These are phyloP conservation scores for Drosophila lutescens DNA, from an alignment of 2,888 invertebrate species.

Conservation along the genomic window DNA sequence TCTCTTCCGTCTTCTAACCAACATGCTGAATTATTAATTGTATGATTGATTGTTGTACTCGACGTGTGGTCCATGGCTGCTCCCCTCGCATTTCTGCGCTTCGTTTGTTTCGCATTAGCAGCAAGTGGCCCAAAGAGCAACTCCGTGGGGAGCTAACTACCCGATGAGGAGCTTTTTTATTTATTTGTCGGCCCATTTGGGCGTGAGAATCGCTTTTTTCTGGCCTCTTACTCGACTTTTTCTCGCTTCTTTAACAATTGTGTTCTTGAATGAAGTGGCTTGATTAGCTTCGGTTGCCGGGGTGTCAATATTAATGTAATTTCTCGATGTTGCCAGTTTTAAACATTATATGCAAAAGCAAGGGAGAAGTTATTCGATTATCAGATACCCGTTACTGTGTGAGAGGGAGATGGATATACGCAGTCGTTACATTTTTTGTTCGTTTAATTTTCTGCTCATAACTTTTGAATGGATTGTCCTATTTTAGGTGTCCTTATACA, in stretches of 20 bases:
- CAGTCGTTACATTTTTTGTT: too few relatives aligned
- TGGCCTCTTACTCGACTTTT: conserved; percentile 13
- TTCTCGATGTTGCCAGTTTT: not conserved
- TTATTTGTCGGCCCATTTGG: conserved; percentile 26
- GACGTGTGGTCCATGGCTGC: conserved; percentile 46
- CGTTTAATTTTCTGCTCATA: too few relatives aligned
- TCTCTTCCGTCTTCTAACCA: conserved; percentile 11
- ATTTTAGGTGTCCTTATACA: too few relatives aligned
- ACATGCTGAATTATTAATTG: conserved; percentile 60
- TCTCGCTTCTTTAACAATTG: conserved; percentile 37
- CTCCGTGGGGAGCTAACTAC: conserved; percentile 47
- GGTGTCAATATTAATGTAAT: conserved; percentile 39
- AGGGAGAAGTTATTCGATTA: too few relatives aligned
- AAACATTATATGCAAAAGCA: too few relatives aligned
- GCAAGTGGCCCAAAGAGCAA: conserved; percentile 32
- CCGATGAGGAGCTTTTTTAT: conserved; percentile 32
- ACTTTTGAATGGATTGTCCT: too few relatives aligned
- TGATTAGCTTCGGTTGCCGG: conserved; percentile 49
- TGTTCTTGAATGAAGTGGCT: conserved; percentile 55
- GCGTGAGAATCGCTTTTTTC: conserved; percentile 40
- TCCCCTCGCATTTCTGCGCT: conserved; percentile 15
- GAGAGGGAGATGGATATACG: too few relatives aligned
- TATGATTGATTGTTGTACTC: conserved; percentile 47
- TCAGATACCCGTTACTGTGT: too few relatives aligned
- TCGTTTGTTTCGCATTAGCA: conserved; percentile 46